Evolutionary conservation across 2,888 invertebrate species (phyloP), one percentile per base, ranked within the genome.

Genomic region (Microctonus brassicae): DNA sequence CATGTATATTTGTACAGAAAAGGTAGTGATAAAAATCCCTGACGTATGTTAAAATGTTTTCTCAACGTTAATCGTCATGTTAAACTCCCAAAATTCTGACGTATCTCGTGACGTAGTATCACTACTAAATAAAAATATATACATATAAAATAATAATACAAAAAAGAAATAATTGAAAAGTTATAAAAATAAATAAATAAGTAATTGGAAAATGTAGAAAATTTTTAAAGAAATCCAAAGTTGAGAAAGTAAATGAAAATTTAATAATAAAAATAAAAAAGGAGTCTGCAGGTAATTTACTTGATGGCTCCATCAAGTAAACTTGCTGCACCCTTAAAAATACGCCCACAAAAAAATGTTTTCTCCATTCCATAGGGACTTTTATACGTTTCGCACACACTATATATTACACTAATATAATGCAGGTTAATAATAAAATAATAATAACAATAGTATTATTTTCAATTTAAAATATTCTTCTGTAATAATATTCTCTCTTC

Each of bases 221-320:
- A 5, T 29, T 3, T 29, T 7, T n/a, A n/a, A n/a, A n/a, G n/a
- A 29, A 3, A 7, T 29, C 7, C 3, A 29, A 60, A 29, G 47
- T 52, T 5, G 26, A 52, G 42, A 61, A n/a, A 24, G 36, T 33
- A 11, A 26, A 53, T 39, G 22, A 24, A 13, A 47, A 36, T 17
- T n/a, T 17, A 4, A 39, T n/a, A 39, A 60, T 26, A 17, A 24
- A 20, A 39, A 24, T 13, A 29, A 53, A 29, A n/a, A 53, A 20
- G 3, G 17, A 26, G 6, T 24, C 69, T 72, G 69, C 69, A 68
- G 70, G 73, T 78, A 80, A 81, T 80, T 80, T 80, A 78, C 71
- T 78, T 81, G 80, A 81, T 81, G 79, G 79, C 72, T 65, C n/a
- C n/a, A n/a, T n/a, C n/a, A 20, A 22, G 61, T 52, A 58, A 13